phyloP scores from a whole-genome alignment of 2,113 vertebrate species.

The Zonotrichia leucophrys region DNA sequence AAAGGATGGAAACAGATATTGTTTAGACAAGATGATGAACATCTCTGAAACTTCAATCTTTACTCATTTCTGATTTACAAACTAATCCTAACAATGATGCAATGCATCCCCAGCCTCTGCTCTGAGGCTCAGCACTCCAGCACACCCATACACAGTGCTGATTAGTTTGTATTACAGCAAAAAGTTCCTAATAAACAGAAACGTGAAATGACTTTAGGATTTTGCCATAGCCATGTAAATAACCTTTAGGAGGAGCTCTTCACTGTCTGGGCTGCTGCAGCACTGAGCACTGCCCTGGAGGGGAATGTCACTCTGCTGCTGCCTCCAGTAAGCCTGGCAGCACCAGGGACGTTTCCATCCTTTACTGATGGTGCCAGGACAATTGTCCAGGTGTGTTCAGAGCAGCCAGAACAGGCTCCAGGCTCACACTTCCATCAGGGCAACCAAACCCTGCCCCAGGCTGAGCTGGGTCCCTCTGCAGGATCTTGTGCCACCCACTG shows the following conservation, averaged over 20 bases:
- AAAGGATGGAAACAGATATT: neutral
- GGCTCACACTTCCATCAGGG: neutral
- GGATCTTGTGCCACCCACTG: neutral
- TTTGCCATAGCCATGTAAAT: neutral
- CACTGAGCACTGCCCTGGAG: neutral
- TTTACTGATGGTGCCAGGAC: neutral
- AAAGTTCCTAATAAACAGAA: constrained; percentile 4
- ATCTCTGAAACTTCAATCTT: neutral
- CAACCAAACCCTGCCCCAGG: neutral
- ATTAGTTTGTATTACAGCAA: neutral
- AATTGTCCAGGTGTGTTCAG: fast-evolving
- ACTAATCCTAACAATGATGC: constrained; percentile 24
- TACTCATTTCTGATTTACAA: constrained; percentile 19
- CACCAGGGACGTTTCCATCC: neutral
- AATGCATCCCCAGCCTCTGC: neutral
- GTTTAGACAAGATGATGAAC: constrained; percentile 12
- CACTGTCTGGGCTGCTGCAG: neutral
- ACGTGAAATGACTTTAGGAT: neutral
- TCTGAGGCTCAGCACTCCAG: neutral
- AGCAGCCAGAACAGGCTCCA: neutral
- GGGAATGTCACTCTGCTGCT: neutral
- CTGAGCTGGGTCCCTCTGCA: neutral
- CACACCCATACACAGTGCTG: neutral
- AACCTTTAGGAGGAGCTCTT: neutral
- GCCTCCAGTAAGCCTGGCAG: neutral